Evolutionary conservation across 2,888 invertebrate species (phyloP).

Genomic region (Loripinus fragilis): DNA sequence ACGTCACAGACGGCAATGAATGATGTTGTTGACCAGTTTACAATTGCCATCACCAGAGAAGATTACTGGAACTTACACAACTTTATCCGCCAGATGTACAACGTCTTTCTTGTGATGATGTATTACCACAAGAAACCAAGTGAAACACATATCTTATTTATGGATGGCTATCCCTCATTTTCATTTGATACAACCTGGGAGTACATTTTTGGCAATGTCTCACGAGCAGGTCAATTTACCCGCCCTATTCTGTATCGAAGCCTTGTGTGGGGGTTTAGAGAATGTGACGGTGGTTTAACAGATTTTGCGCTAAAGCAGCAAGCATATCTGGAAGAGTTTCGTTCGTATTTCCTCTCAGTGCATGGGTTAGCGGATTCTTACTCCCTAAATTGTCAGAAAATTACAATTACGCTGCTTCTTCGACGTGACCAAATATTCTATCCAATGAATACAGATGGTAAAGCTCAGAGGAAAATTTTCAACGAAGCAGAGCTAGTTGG

Average conservation of each 20-base stretch:
- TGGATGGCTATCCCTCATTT: conserved; percentile 75
- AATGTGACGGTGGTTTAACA: conserved; percentile 68
- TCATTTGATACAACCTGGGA: conserved; percentile 70
- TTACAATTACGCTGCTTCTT: conserved; percentile 70
- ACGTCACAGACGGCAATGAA: background rate
- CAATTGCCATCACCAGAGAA: conserved; percentile 54
- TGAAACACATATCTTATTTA: conserved; percentile 66
- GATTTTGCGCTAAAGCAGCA: conserved; percentile 50
- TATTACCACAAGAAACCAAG: conserved; percentile 51
- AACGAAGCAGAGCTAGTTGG: conserved; percentile 73
- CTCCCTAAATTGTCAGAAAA: conserved; percentile 57
- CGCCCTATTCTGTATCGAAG: conserved; percentile 51
- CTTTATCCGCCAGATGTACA: conserved; percentile 62
- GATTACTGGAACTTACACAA: conserved; percentile 71
- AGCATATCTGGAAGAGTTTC: conserved; percentile 72
- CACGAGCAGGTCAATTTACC: conserved; percentile 60
- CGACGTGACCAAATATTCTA: conserved; percentile 75
- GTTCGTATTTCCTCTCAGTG: conserved; percentile 67
- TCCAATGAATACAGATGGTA: conserved; percentile 74
- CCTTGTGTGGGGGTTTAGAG: conserved; percentile 66
- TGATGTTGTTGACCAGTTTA: conserved; percentile 19
- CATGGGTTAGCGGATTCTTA: conserved; percentile 42
- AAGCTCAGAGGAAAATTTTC: conserved; percentile 71
- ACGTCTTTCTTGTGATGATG: conserved; percentile 59
- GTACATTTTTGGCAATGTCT: conserved; percentile 64